phyloP scores from a whole-genome alignment of 2,888 invertebrate species.

The Parelbella ahira region DNA sequence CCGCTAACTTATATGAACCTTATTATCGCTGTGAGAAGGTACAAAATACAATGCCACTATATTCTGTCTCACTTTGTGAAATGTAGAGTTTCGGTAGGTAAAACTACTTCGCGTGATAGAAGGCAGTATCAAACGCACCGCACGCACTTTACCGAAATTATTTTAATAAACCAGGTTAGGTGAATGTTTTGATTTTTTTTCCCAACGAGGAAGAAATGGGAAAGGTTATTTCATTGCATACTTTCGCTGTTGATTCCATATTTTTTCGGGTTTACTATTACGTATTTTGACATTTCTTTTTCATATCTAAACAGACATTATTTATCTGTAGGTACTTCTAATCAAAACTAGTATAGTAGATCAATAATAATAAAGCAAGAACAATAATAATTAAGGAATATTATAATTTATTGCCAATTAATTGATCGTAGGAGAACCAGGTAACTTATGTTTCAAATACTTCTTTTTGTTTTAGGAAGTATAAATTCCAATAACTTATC shows the following conservation, averaged over 20 bases:
- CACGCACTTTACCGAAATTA: slow-evolving; percentile 75
- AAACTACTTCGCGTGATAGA: slow-evolving; percentile 53
- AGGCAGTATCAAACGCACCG: slow-evolving; percentile 59
- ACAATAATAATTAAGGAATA: too few relatives aligned
- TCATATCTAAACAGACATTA: too few relatives aligned
- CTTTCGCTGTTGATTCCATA: slow-evolving; percentile 1
- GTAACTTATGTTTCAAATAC: too few relatives aligned
- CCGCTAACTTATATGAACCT: neutral
- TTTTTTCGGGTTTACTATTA: neutral
- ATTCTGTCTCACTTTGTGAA: slow-evolving; percentile 16
- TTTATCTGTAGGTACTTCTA: too few relatives aligned
- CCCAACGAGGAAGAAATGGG: slow-evolving; percentile 29
- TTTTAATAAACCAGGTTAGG: slow-evolving; percentile 76
- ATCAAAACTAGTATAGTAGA: too few relatives aligned
- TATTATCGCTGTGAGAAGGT: slow-evolving; percentile 6
- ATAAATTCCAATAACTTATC: too few relatives aligned
- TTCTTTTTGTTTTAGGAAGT: too few relatives aligned
- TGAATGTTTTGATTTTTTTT: slow-evolving; percentile 56
- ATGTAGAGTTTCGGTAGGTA: slow-evolving; percentile 15
- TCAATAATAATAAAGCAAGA: too few relatives aligned
- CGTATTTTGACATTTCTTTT: too few relatives aligned
- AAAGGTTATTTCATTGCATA: slow-evolving; percentile 27
- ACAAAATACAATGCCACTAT: neutral
- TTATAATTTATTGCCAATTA: too few relatives aligned
- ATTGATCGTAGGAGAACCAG: too few relatives aligned